A percentile compares a stretch with the other conserved stretches of the same genome.
Evolutionary conservation across 2,113 vertebrate species (phyloP).

Genomic region (Elgaria multicarinata): DNA sequence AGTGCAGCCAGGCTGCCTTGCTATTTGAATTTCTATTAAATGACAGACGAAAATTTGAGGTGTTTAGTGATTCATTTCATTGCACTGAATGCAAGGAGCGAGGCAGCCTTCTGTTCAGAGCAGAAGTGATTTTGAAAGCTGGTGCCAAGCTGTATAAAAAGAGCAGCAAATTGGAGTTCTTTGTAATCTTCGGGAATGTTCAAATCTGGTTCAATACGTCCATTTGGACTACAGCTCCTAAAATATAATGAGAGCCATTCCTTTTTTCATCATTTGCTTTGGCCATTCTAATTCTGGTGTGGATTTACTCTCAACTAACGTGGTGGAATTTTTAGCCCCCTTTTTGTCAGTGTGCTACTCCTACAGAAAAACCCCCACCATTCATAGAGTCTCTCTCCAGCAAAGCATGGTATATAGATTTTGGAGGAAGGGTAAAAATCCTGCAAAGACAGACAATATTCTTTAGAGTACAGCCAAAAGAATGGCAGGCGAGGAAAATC

Average conservation of each 20-base stretch:
- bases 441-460: background rate
- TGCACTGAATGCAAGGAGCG: slow-evolving; percentile 11
- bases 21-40: slow-evolving; percentile 21
- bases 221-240: slow-evolving; percentile 4
- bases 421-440: background rate
- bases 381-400: background rate
- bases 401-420: background rate
- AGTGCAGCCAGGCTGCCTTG: background rate
- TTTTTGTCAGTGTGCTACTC: background rate
- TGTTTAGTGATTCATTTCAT: slow-evolving; percentile 6
- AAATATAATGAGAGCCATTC: background rate
- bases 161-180: slow-evolving; percentile 26
- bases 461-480: background rate
- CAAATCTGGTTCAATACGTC: slow-evolving; percentile 13
- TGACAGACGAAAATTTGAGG: slow-evolving; percentile 16
- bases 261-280: background rate
- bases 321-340: background rate
- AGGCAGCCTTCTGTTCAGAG: slow-evolving; percentile 36
- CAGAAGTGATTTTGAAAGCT: slow-evolving; percentile 26
- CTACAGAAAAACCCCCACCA: background rate
- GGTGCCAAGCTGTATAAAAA: slow-evolving; percentile 18
- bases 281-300: background rate
- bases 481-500: background rate
- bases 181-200: slow-evolving; percentile 45
- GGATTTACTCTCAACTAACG: rapidly evolving